Evolutionary conservation across 2,797 vertebrate genomes (phyloP).

Genomic region (Gymnoscopelus microlampas): DNA sequence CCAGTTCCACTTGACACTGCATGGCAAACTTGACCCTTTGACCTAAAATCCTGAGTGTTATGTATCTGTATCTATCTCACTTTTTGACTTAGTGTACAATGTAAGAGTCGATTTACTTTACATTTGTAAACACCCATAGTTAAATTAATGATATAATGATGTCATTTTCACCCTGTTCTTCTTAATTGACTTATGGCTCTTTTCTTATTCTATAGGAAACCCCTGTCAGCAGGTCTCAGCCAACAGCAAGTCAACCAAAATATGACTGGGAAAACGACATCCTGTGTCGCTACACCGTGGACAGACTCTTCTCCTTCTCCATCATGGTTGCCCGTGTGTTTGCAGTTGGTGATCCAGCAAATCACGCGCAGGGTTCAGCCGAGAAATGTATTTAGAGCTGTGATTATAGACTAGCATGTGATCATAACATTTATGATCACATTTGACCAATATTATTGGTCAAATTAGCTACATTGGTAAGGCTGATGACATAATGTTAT

Average conservation of each 20-base stretch:
- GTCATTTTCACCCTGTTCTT: no score
- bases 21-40: no score
- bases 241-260: neutral
- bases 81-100: no score
- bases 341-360: constrained; percentile 63
- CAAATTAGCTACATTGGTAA: constrained; percentile 36
- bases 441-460: constrained; percentile 51
- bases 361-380: constrained; percentile 18
- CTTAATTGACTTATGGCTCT: no score
- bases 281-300: constrained; percentile 68
- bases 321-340: constrained; percentile 79
- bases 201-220: constrained; percentile 26
- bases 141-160: no score
- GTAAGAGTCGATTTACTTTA: no score
- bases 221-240: rapidly evolving
- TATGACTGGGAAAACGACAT: rapidly evolving
- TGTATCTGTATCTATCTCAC: no score
- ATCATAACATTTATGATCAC: constrained; percentile 55
- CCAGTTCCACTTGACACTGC: no score
- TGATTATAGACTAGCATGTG: neutral
- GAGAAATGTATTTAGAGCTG: constrained; percentile 43
- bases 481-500: neutral
- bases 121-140: no score
- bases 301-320: constrained; percentile 83
- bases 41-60: no score